phyloP scores from a whole-genome alignment of 2,797 vertebrate genomes.

The Allobates femoralis region DNA sequence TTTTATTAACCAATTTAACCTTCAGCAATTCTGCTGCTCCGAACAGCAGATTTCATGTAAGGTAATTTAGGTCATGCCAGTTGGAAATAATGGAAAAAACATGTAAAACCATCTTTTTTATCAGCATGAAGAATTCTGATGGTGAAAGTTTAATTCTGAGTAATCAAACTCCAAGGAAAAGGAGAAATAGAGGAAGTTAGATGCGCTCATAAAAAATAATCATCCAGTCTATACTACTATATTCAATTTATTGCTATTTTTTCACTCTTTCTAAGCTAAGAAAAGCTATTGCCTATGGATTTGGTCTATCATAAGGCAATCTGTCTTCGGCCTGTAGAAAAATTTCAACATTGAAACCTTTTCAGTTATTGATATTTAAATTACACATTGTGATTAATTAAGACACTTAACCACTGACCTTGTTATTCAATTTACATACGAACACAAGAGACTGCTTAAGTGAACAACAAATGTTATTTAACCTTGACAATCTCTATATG shows the following conservation, averaged over 20 bases:
- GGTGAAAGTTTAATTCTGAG: conserved; percentile 29
- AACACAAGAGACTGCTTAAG: conserved; percentile 81
- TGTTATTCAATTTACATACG: conserved; percentile 80
- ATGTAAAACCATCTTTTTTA: conserved; percentile 44
- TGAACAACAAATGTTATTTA: conserved; percentile 82
- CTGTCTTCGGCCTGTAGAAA: not conserved
- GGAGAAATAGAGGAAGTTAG: not conserved
- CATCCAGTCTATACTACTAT: not conserved
- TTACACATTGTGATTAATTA: conserved; percentile 80
- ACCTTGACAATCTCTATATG: conserved; percentile 76
- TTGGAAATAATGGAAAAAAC: conserved; percentile 41
- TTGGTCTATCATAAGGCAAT: not conserved
- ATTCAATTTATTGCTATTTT: not conserved
- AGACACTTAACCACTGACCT: conserved; percentile 78
- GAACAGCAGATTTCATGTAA: conserved; percentile 74
- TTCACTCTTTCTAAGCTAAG: not conserved
- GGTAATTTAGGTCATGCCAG: conserved; percentile 64
- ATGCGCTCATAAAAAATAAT: not conserved
- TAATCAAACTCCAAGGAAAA: not conserved
- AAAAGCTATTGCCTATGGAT: not conserved
- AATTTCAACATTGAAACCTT: conserved; percentile 68
- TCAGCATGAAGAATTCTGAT: conserved; percentile 42
- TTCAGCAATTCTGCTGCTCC: conserved; percentile 70
- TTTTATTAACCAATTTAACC: conserved; percentile 74
- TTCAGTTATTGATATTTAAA: conserved; percentile 83